Evolutionary conservation across 2,113 vertebrate species (phyloP).

Genomic region (Orycteropus afer): DNA sequence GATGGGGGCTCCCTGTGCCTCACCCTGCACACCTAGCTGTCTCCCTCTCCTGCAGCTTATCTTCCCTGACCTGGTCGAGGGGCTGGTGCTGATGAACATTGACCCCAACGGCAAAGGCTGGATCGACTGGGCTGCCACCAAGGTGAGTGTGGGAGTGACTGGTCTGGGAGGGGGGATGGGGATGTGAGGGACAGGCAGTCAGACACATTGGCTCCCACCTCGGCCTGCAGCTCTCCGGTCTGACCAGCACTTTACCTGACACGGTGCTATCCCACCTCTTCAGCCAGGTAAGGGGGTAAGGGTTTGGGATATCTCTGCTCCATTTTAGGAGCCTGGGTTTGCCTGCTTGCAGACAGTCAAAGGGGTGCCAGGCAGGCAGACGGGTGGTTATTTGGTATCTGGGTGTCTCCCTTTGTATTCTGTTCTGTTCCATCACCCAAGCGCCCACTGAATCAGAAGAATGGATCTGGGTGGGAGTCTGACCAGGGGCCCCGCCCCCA

Average conservation of each 20-base stretch:
- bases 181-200: background rate
- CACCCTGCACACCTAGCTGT: background rate
- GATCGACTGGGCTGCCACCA: constrained; percentile 98
- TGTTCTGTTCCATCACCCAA: accelerated
- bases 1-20: background rate
- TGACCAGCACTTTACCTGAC: constrained; percentile 94
- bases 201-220: background rate
- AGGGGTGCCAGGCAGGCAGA: background rate
- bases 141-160: constrained; percentile 83
- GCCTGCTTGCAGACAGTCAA: background rate
- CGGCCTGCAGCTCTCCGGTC: constrained; percentile 90
- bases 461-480: no score
- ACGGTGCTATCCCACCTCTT: constrained; percentile 95
- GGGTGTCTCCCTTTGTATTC: background rate
- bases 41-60: constrained; percentile 88
- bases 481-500: background rate
- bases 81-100: constrained; percentile 97
- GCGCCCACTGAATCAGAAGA: background rate
- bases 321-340: background rate
- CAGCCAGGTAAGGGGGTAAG: constrained; percentile 92
- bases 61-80: constrained; percentile 96
- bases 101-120: constrained; percentile 98
- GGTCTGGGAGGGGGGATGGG: accelerated
- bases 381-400: no score
- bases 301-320: background rate